Base-by-base conservation (phyloP, 2,113 vertebrate genomes). In the Actenoides lindsayi region DNA sequence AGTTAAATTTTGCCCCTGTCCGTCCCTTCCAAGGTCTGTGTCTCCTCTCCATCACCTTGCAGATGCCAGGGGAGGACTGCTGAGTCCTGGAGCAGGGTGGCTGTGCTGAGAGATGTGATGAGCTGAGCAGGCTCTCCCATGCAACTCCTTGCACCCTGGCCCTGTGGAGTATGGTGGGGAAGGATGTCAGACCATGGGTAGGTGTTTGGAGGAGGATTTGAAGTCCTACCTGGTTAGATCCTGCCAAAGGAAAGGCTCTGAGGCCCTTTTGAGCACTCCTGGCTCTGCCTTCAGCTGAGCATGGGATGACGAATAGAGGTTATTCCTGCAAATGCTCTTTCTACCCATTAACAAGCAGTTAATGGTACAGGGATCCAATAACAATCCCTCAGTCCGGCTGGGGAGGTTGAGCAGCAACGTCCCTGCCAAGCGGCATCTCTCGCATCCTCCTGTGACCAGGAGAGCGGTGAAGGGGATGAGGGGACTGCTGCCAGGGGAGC, bases 281-380 rank as follows among this genome's bases (percentile, higher is more conserved):
- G 70, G 70, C 84, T 56, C 48, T 81, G 80, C 57, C 63, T 84
- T 46, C 73, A 71, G 28, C 57, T 53, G 57, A 56, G 35, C 44
- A 21, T 2, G 27, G 63, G 50, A 53, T 94, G 93, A 95, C 11
- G 1, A 76, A 91, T 93, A 41, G 91, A 93, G 87, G 89, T 93
- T 94, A 71, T 89, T 93, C 81, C 89, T 73, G 77, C 74, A 91
- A 93, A 69, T 87, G 77, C 75, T 64, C 60, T 67, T 91, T 91
- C 53, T 63, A 39, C 65, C 84, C 78, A 85, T 94, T 96, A 93
- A 90, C 81, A 69, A 91, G 94, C 70, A 35, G 48, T 83, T 93
- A 94, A 93, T 87, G 74, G 84, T 16, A 71, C 69, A 87, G 69
- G 59, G 77, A 69, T 53, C 78, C 87, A 91, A 56, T 87, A 94